Evolutionary conservation across 2,888 invertebrate genomes (phyloP).

Genomic region (Anticlea derivata): DNA sequence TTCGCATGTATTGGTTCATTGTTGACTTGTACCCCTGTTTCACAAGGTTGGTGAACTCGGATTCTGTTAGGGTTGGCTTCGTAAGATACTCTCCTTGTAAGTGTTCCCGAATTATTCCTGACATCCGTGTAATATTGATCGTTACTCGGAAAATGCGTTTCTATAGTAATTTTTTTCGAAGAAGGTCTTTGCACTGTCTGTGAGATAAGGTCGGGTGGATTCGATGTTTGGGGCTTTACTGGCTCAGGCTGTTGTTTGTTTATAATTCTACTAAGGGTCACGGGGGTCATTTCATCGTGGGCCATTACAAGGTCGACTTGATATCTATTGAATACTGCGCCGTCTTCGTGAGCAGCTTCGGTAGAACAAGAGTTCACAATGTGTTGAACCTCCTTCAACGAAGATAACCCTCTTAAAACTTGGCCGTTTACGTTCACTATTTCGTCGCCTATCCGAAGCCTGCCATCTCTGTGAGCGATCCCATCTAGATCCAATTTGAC

Average conservation of each 20-base stretch:
- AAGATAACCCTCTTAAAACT: slow-evolving; percentile 89
- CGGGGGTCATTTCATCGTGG: slow-evolving; percentile 85
- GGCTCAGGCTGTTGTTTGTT: slow-evolving; percentile 64
- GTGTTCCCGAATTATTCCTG: slow-evolving; percentile 46
- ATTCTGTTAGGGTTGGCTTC: slow-evolving; percentile 44
- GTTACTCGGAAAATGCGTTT: slow-evolving; percentile 75
- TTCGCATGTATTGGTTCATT: slow-evolving; percentile 59
- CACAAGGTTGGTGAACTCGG: slow-evolving; percentile 58
- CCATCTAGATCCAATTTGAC: slow-evolving; percentile 86
- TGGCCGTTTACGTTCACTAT: slow-evolving; percentile 94
- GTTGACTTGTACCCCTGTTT: slow-evolving; percentile 64
- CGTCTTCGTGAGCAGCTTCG: slow-evolving; percentile 69
- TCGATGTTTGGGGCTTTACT: slow-evolving; percentile 46
- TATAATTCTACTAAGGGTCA: slow-evolving; percentile 74
- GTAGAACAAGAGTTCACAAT: slow-evolving; percentile 81
- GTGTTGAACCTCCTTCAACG: slow-evolving; percentile 86
- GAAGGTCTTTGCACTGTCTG: slow-evolving; percentile 74
- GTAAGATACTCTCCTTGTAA: slow-evolving; percentile 44
- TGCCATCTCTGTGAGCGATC: slow-evolving; percentile 90
- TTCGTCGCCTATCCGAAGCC: slow-evolving; percentile 93
- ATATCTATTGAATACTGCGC: slow-evolving; percentile 69
- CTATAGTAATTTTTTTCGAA: slow-evolving; percentile 72
- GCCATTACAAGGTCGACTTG: slow-evolving; percentile 86
- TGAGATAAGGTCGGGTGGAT: slow-evolving; percentile 78
- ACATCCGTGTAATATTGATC: slow-evolving; percentile 54